Base-by-base conservation (phyloP, 1,140 invertebrate species). In the Luehdorfia chinensis region DNA sequence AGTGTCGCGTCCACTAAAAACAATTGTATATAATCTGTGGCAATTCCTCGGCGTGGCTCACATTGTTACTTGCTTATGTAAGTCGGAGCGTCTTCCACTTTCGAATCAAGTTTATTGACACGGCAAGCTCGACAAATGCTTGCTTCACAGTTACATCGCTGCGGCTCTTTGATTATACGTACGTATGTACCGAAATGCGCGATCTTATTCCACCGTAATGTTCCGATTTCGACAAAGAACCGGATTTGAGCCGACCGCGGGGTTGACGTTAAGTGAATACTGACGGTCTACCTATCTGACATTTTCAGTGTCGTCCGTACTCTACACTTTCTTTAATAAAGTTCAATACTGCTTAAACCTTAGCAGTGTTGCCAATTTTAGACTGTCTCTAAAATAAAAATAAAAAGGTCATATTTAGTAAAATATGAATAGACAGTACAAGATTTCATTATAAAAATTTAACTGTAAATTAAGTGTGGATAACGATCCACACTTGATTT, bases 101-200 rank as follows among this genome's bases (percentile, higher is more conserved):
- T 86, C 83, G 78, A 86, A 86, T 83, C 79, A 84, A 83, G 83
- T 86, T 86, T 86, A 86, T 86, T 86, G 83, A 86, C 83, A 84
- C 81, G 74, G 72, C 76, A 78, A 80, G 75, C 74, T 81, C 79
- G 74, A 81, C 80, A 84, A 81, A 75, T 72, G 74, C 68, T 50
- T 54, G 71, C 66, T 77, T 76, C 69, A 84, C 80, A 84, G 80
- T 83, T 84, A 84, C 75, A 75, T 69, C 64, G 62, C 50, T 48
- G 65, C 71, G 68, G 75, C 65, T 63, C 75, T 79, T 75, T 80
- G 75, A 78, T 71, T 71, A 66, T 62, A 50, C 49, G 47, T 47
- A 53, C 50, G 50, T 39, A 45, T 49, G 31, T 37, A 45, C 54
- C 37, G 55, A 55, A 61, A 69, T 62, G 47, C 60, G 63, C 57